Percentiles rank a stretch among this genome's conserved stretches.
These are phyloP conservation scores for Zhengitettix transpicula DNA, from an alignment of 2,888 invertebrate species.

Conservation along the genomic window DNA sequence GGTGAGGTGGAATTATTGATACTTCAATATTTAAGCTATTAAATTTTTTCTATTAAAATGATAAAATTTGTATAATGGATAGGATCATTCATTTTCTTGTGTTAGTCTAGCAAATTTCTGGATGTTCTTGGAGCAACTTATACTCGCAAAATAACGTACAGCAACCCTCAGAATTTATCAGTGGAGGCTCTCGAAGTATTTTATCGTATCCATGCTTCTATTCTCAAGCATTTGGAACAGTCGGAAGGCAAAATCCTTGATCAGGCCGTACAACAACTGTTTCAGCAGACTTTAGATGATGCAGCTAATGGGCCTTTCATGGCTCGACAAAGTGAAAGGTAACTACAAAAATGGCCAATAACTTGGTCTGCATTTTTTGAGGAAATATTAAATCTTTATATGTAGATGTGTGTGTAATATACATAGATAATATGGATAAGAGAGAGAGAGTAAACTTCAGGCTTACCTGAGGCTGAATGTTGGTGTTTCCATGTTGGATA, in stretches of 20 bases:
- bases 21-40: neutral
- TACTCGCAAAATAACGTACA: constrained; percentile 73
- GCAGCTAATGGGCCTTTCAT: constrained; percentile 30
- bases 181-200: constrained; percentile 79
- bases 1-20: constrained; percentile 22
- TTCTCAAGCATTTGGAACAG: constrained; percentile 68
- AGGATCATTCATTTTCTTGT: neutral
- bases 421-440: too few species aligned
- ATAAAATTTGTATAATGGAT: too few species aligned
- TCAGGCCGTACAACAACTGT: constrained; percentile 34
- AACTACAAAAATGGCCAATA: neutral
- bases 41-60: neutral
- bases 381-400: too few species aligned
- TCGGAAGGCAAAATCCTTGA: constrained; percentile 43
- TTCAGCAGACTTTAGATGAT: constrained; percentile 36
- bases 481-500: too few species aligned
- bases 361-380: too few species aligned
- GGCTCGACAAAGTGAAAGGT: neutral
- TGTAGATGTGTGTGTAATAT: too few species aligned
- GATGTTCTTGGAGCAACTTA: constrained; percentile 44
- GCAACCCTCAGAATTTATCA: constrained; percentile 62
- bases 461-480: too few species aligned
- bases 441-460: too few species aligned
- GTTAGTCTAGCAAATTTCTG: neutral
- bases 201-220: constrained; percentile 74